Conservation (phyloP, 2,797 vertebrate genomes). For the Pachyuromys duprasi region DNA sequence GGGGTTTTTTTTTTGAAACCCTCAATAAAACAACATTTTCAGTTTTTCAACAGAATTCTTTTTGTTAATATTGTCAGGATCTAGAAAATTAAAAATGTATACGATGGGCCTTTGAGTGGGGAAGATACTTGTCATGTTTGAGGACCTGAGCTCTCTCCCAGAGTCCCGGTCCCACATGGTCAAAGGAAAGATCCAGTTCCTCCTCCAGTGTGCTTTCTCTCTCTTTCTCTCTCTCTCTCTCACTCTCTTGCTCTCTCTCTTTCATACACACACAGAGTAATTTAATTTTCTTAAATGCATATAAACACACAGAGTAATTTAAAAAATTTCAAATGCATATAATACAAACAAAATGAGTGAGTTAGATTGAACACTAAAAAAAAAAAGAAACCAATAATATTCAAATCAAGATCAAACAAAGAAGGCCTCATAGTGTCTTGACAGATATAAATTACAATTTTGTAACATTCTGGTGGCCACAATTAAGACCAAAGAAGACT, state of each 20-base stretch:
- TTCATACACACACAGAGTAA: neutral
- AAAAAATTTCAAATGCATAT: neutral
- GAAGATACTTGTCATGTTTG: neutral
- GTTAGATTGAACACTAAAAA: neutral
- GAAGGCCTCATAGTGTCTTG: neutral
- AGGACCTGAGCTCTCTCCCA: neutral
- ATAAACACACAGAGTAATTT: neutral
- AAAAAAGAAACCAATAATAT: neutral
- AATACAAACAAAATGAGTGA: neutral
- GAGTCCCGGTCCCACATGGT: neutral
- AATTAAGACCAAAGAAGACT: neutral
- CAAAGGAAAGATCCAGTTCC: neutral
- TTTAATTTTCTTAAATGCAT: too few relatives aligned
- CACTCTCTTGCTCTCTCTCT: too few relatives aligned
- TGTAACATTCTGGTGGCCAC: neutral
- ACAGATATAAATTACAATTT: neutral
- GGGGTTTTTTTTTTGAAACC: neutral
- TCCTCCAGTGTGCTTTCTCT: neutral
- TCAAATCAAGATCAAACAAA: neutral
- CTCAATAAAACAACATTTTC: neutral
- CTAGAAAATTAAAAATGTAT: constrained; percentile 22
- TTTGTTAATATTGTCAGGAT: neutral
- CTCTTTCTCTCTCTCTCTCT: too few relatives aligned
- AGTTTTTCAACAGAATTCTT: neutral
- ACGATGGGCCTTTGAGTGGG: neutral